Percentiles rank a stretch among this genome's conserved stretches.
Evolutionary conservation across 2,113 vertebrate species (phyloP).

Genomic region (Castor canadensis): DNA sequence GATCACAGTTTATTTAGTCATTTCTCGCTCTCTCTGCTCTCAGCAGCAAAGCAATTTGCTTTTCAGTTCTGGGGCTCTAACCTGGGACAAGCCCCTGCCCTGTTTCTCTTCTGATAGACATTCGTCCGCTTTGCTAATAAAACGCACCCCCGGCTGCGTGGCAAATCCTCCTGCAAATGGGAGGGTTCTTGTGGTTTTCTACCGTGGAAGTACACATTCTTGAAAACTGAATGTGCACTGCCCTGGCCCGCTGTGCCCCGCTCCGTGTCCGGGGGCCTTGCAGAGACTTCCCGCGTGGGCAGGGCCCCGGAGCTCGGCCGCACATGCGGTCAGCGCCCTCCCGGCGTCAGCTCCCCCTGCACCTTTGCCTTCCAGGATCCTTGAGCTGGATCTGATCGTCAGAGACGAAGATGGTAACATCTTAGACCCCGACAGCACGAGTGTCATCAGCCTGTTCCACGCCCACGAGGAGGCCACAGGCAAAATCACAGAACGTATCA

Average conservation of each 20-base stretch:
- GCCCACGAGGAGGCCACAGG: constrained; percentile 94
- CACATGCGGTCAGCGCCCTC: too few species aligned
- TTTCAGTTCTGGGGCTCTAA: too few species aligned
- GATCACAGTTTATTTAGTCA: not conserved
- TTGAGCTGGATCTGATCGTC: constrained; percentile 95
- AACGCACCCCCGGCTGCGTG: too few species aligned
- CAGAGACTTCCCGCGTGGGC: not conserved
- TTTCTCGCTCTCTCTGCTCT: too few species aligned
- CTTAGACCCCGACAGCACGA: constrained; percentile 94
- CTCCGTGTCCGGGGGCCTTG: too few species aligned
- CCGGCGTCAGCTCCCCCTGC: not conserved
- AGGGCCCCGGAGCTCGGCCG: too few species aligned
- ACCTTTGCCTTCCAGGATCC: constrained; percentile 86
- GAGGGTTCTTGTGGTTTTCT: not conserved
- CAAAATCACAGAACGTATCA: constrained; percentile 95
- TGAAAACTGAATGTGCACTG: not conserved
- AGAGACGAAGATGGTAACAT: constrained; percentile 96
- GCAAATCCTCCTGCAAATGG: not conserved
- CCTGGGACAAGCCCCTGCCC: too few species aligned
- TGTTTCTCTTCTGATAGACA: not conserved
- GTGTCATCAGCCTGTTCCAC: constrained; percentile 95
- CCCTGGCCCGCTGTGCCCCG: too few species aligned
- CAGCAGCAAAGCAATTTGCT: too few species aligned
- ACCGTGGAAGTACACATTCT: not conserved
- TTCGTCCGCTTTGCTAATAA: too few species aligned